phyloP scores from a whole-genome alignment of 2,797 vertebrate species.

The Amazona finschi region DNA sequence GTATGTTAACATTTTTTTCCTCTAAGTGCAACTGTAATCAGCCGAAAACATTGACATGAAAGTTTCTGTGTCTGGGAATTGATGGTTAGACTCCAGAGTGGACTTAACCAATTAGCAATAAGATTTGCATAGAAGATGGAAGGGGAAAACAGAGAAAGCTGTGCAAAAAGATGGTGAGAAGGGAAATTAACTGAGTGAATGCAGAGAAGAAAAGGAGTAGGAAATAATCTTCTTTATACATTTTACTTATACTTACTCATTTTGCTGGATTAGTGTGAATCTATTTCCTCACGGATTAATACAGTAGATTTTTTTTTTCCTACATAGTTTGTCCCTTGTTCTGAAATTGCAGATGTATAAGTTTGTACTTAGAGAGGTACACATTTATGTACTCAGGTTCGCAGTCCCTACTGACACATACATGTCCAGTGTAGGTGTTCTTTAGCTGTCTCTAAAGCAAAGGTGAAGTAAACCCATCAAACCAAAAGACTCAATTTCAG shows the following conservation, averaged over 20 bases:
- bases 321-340: neutral
- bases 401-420: neutral
- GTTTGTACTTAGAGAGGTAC: neutral
- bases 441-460: neutral
- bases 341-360: neutral
- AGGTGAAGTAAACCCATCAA: neutral
- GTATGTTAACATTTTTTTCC: conserved; percentile 32
- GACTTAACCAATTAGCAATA: conserved; percentile 42
- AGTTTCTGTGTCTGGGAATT: conserved; percentile 19
- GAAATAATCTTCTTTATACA: neutral
- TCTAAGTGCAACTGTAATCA: conserved; percentile 31
- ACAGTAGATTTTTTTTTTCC: neutral
- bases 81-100: neutral
- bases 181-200: conserved; percentile 10
- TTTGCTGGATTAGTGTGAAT: neutral
- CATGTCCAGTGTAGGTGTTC: fast-evolving
- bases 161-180: neutral
- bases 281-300: neutral
- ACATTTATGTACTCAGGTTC: neutral
- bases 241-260: conserved; percentile 24
- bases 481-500: neutral
- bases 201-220: neutral
- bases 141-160: neutral
- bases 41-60: conserved; percentile 13
- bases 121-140: neutral